Evolutionary conservation across 2,113 vertebrate genomes (phyloP).

Genomic region (Proterorhinus semilunaris): DNA sequence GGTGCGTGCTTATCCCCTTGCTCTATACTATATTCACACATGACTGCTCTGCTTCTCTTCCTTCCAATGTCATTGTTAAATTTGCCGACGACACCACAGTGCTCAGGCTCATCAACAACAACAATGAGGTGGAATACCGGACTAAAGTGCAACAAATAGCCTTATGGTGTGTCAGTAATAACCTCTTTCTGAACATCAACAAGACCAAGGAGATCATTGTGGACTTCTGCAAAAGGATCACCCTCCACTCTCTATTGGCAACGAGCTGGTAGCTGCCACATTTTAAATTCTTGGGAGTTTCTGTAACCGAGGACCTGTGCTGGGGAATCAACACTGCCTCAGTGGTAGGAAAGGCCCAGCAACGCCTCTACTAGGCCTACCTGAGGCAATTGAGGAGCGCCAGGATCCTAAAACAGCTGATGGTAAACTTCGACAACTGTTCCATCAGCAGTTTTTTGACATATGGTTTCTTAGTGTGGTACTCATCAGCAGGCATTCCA

Average conservation of each 20-base stretch:
- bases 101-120: not conserved
- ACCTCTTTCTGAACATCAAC: not conserved
- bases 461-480: too few relatives aligned
- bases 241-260: not conserved
- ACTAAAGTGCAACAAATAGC: not conserved
- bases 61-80: not conserved
- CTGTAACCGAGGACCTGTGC: not conserved
- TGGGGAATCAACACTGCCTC: too few relatives aligned
- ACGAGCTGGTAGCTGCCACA: not conserved
- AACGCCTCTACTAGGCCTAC: too few relatives aligned
- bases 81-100: not conserved
- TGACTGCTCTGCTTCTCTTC: not conserved
- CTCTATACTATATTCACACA: not conserved
- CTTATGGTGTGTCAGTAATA: not conserved
- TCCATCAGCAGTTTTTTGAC: too few relatives aligned
- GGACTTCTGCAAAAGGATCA: not conserved
- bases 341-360: too few relatives aligned
- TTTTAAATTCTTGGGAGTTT: not conserved
- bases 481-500: too few relatives aligned
- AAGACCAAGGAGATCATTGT: slow-evolving; percentile 1
- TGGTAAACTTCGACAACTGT: too few relatives aligned
- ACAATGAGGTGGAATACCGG: not conserved
- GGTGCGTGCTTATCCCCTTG: not conserved
- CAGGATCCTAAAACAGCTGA: too few relatives aligned
- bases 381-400: too few relatives aligned